phyloP scores from a whole-genome alignment of 2,888 invertebrate species.

The Thysanoteuthis rhombus region DNA sequence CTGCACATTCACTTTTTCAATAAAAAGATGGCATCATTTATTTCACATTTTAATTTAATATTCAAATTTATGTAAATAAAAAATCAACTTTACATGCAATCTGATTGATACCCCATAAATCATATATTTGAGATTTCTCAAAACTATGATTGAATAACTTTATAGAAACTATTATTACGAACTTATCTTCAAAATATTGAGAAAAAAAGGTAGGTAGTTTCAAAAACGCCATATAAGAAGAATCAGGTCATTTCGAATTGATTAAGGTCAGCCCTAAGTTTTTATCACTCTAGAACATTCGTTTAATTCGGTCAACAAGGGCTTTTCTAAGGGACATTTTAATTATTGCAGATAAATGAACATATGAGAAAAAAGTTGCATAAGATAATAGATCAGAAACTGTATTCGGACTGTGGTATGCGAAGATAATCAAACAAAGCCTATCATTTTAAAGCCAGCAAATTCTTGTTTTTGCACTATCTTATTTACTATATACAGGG shows the following conservation, averaged over 20 bases:
- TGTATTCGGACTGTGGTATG: background rate
- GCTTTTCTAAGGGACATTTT: background rate
- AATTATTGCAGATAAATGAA: background rate
- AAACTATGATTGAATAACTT: background rate
- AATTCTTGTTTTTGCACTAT: background rate
- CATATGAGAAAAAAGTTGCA: background rate
- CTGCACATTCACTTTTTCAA: too few relatives aligned
- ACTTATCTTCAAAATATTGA: background rate
- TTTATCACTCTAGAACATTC: background rate
- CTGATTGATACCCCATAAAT: background rate
- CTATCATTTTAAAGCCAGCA: background rate
- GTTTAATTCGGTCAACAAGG: background rate
- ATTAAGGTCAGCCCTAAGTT: conserved; percentile 25
- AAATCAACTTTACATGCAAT: background rate
- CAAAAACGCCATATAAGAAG: conserved; percentile 14
- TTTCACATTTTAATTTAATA: background rate
- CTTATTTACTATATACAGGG: background rate
- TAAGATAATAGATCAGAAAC: background rate
- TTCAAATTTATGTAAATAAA: background rate
- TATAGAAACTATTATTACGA: too few relatives aligned
- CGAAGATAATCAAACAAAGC: background rate
- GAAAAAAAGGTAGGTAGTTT: background rate
- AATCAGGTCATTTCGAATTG: conserved; percentile 29
- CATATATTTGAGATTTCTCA: background rate
- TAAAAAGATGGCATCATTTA: background rate